Conservation (phyloP, 2,888 invertebrate species). For the Acanthosepion lycidas region DNA sequence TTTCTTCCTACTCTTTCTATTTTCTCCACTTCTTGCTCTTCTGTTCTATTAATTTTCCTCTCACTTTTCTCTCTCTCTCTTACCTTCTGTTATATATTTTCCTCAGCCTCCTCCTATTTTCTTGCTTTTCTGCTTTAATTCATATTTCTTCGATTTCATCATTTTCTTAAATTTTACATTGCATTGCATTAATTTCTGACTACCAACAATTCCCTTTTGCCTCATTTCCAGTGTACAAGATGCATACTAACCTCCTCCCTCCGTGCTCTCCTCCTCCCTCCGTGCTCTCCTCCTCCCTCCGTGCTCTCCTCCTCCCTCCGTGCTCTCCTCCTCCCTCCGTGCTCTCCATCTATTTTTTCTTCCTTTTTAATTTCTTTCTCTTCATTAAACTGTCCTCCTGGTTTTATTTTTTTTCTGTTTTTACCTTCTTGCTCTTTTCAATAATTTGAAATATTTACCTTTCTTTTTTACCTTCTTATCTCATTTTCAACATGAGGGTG, state of each 20-base stretch:
- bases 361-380: not conserved
- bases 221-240: not conserved
- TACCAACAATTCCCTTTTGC: not conserved
- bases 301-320: not conserved
- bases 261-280: not conserved
- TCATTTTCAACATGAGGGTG: no score
- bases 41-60: no score
- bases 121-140: not conserved
- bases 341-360: not conserved
- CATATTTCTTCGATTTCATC: not conserved
- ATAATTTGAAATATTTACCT: no score
- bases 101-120: not conserved
- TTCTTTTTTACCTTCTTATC: no score
- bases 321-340: not conserved
- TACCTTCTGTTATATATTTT: not conserved
- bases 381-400: rapidly evolving
- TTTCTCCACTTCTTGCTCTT: not conserved
- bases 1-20: not conserved
- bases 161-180: no score
- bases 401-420: rapidly evolving
- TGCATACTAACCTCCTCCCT: not conserved
- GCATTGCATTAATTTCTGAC: not conserved
- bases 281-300: not conserved
- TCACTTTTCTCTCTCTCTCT: not conserved
- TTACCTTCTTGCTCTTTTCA: not conserved